phyloP scores from a whole-genome alignment of 2,113 vertebrate species.

The Psittacula cyanocephala region DNA sequence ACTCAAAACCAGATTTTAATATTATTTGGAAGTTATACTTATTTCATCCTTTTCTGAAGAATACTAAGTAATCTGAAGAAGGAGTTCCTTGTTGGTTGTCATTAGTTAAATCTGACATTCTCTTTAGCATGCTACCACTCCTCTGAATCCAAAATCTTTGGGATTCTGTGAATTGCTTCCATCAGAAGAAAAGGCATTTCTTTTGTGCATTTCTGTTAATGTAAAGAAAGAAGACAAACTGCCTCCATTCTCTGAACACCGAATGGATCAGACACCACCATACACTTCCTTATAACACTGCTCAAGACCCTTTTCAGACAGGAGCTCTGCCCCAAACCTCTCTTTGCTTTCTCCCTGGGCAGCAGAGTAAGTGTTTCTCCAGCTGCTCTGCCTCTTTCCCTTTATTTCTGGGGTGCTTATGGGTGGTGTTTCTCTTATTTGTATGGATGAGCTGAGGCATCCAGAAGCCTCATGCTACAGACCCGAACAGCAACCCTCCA shows the following conservation, averaged over 20 bases:
- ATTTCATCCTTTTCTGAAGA: neutral
- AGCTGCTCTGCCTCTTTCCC: neutral
- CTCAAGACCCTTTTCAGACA: neutral
- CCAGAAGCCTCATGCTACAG: neutral
- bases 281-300: neutral
- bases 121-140: neutral
- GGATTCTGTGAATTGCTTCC: neutral
- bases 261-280: neutral
- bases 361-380: neutral
- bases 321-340: neutral
- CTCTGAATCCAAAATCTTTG: neutral
- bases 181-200: neutral
- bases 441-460: neutral
- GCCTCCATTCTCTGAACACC: accelerated
- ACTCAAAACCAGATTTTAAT: neutral
- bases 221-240: neutral
- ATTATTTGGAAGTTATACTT: neutral
- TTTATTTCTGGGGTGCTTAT: neutral
- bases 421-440: neutral
- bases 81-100: neutral
- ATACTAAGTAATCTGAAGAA: neutral
- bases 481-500: accelerated
- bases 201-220: neutral
- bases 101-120: neutral
- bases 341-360: neutral